phyloP scores from a whole-genome alignment of 1,140 invertebrate species.

The Drosophila leontia region DNA sequence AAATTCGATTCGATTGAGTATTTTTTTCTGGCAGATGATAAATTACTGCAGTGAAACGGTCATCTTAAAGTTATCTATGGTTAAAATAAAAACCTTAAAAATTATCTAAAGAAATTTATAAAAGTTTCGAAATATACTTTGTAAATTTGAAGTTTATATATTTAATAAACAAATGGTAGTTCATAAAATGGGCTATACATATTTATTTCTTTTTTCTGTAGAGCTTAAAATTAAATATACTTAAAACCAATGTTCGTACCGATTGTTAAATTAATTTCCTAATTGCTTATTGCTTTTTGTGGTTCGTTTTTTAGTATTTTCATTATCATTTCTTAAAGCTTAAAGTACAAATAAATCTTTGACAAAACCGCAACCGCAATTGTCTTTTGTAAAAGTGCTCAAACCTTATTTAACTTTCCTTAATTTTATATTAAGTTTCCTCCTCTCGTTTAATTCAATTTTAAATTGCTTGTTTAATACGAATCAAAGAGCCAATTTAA shows the following conservation, averaged over 20 bases:
- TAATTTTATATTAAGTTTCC: background rate
- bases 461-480: conserved; percentile 12
- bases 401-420: background rate
- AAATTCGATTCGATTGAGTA: conserved; percentile 4
- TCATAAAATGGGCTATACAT: too few species aligned
- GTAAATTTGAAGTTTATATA: too few species aligned
- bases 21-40: background rate
- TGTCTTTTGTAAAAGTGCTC: background rate
- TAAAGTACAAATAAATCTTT: background rate
- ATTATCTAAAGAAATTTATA: background rate
- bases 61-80: background rate
- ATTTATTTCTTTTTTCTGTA: too few species aligned
- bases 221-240: too few species aligned
- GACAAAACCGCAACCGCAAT: background rate
- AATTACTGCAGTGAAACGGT: background rate
- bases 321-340: background rate
- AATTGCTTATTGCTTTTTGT: background rate
- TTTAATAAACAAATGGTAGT: too few species aligned
- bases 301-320: background rate
- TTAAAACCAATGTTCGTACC: background rate
- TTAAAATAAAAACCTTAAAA: background rate
- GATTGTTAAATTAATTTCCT: background rate
- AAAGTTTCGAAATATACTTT: background rate
- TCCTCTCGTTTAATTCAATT: conserved; percentile 1
- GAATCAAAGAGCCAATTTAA: conserved; percentile 30